Evolutionary conservation across 2,797 vertebrate genomes (phyloP).

Genomic region (Rhinella marina): DNA sequence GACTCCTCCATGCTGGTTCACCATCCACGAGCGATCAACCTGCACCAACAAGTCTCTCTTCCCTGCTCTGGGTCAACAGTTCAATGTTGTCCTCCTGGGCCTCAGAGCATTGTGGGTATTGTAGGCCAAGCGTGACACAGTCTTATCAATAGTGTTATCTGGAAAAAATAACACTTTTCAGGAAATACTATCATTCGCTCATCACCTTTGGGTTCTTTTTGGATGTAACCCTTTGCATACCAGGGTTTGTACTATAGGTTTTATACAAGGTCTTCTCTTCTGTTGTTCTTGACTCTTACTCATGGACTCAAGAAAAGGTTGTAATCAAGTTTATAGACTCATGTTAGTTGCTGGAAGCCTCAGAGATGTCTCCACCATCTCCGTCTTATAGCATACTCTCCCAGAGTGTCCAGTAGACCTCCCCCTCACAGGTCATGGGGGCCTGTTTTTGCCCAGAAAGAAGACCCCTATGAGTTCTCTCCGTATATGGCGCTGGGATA

Average conservation of each 20-base stretch:
- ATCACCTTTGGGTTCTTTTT: neutral
- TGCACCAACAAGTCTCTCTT: conserved; percentile 35
- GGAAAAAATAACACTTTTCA: conserved; percentile 3
- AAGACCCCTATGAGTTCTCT: no score
- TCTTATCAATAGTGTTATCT: conserved; percentile 31
- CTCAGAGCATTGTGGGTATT: conserved; percentile 43
- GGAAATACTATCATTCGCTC: neutral
- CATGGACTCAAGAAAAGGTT: no score
- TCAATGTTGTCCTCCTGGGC: conserved; percentile 39
- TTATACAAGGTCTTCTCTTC: neutral
- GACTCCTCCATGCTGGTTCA: neutral
- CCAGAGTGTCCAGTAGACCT: no score
- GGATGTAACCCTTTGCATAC: conserved; percentile 7
- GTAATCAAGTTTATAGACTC: neutral
- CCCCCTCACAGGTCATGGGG: no score
- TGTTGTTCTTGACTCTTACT: no score
- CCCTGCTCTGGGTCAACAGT: conserved; percentile 26
- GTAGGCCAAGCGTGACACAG: conserved; percentile 13
- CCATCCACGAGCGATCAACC: conserved; percentile 27
- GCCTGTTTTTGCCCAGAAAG: no score
- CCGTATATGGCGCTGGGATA: no score
- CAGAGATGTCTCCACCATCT: neutral
- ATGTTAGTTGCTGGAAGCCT: neutral
- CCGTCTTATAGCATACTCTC: neutral
- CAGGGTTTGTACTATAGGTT: neutral